These are phyloP conservation scores for Bradypodion pumilum DNA, from an alignment of 2,797 vertebrate genomes.

Conservation along the genomic window DNA sequence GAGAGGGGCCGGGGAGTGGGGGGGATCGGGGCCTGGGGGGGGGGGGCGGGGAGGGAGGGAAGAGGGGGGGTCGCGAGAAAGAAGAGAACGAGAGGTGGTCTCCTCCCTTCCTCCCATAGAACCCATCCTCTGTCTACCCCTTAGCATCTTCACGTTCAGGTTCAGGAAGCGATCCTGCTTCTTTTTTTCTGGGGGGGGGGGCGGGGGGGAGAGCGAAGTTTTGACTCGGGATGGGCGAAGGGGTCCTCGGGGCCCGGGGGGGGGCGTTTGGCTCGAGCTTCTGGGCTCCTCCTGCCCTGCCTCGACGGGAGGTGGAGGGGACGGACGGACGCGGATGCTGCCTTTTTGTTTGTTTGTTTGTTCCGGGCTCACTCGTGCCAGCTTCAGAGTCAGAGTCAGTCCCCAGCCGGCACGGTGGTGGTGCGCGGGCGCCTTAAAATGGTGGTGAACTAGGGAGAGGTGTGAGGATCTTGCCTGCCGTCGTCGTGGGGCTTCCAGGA, in stretches of 20 bases:
- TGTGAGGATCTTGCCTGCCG: neutral
- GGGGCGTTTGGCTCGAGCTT: neutral
- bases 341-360: neutral
- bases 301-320: neutral
- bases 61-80: neutral
- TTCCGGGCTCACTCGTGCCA: neutral
- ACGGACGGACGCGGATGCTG: too few relatives aligned
- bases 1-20: neutral
- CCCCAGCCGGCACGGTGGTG: neutral
- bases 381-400: neutral
- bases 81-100: neutral
- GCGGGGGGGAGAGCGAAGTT: neutral
- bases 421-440: conserved; percentile 25
- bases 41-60: neutral
- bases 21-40: neutral
- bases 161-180: neutral
- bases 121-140: too few relatives aligned
- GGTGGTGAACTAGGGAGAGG: conserved; percentile 36
- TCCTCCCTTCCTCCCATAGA: too few relatives aligned
- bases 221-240: neutral
- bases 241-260: neutral
- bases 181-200: too few relatives aligned
- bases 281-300: neutral
- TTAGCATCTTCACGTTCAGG: too few relatives aligned
- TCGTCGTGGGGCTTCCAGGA: neutral